Evolutionary conservation across 2,797 vertebrate species (phyloP).

Genomic region (Oreochromis mossambicus): DNA sequence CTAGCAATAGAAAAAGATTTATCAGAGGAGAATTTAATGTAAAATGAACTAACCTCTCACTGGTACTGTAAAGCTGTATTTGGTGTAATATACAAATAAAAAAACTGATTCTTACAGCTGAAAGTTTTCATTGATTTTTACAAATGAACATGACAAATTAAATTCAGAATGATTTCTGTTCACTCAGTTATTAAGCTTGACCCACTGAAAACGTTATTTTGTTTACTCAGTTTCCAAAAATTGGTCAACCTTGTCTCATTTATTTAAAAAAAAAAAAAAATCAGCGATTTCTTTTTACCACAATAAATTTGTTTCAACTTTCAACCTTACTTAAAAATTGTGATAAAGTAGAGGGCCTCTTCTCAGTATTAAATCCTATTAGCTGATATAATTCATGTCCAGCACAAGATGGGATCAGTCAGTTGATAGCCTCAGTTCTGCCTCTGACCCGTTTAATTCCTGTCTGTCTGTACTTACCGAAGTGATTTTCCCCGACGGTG

Average conservation of each 20-base stretch:
- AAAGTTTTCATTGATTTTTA: not conserved
- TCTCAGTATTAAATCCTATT: not conserved
- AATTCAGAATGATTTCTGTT: not conserved
- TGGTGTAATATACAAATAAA: not conserved
- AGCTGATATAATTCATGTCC: not conserved
- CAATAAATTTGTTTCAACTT: not conserved
- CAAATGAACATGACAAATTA: not conserved
- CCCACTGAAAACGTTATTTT: not conserved
- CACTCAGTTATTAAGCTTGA: not conserved
- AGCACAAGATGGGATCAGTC: not conserved
- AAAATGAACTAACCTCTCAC: not conserved
- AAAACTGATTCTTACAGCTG: not conserved
- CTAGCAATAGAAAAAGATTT: not conserved
- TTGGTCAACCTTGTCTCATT: not conserved
- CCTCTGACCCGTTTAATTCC: not conserved
- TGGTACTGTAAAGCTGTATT: not conserved
- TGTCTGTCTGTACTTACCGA: slow-evolving; percentile 64
- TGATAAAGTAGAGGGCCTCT: not conserved
- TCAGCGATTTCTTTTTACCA: not conserved
- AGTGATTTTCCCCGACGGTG: slow-evolving; percentile 60
- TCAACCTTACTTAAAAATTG: not conserved
- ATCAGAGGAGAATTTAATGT: not conserved
- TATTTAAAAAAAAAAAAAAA: not conserved
- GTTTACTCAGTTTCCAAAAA: not conserved
- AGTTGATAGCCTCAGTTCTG: not conserved